Conservation (phyloP, 2,888 invertebrate genomes). For the Drosophila fulvimacula region DNA sequence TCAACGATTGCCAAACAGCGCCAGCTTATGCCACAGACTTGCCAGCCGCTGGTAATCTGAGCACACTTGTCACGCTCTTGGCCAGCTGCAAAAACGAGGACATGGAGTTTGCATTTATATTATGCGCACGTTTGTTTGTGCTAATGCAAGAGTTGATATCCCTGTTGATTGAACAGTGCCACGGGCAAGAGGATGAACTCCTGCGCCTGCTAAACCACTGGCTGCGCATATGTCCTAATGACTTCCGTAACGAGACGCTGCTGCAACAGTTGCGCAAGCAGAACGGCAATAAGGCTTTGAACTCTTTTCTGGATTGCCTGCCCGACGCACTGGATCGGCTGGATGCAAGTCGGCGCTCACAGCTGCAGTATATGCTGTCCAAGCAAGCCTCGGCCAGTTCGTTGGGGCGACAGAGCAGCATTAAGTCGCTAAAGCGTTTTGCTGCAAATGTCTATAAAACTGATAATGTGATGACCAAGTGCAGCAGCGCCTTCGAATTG, state of each 20-base stretch:
- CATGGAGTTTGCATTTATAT: constrained; percentile 88
- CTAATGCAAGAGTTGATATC: constrained; percentile 93
- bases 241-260: constrained; percentile 96
- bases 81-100: constrained; percentile 87
- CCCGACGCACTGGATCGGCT: constrained; percentile 24
- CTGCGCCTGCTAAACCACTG: constrained; percentile 91
- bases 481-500: constrained; percentile 91
- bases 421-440: constrained; percentile 85
- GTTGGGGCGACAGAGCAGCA: constrained; percentile 69
- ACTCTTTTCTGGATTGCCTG: constrained; percentile 86
- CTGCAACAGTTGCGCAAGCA: constrained; percentile 94
- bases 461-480: constrained; percentile 88
- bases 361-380: constrained; percentile 62
- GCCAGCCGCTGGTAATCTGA: constrained; percentile 53
- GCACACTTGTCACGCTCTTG: constrained; percentile 43
- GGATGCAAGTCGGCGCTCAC: constrained; percentile 85
- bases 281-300: constrained; percentile 86
- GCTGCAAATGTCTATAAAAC: constrained; percentile 60
- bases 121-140: constrained; percentile 52
- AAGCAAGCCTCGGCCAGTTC: constrained; percentile 61
- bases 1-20: constrained; percentile 43
- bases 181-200: constrained; percentile 83
- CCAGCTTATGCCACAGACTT: constrained; percentile 62
- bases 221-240: constrained; percentile 97
- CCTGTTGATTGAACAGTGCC: constrained; percentile 89